Conservation (phyloP, 2,888 invertebrate species). For the Graphium colonna region DNA sequence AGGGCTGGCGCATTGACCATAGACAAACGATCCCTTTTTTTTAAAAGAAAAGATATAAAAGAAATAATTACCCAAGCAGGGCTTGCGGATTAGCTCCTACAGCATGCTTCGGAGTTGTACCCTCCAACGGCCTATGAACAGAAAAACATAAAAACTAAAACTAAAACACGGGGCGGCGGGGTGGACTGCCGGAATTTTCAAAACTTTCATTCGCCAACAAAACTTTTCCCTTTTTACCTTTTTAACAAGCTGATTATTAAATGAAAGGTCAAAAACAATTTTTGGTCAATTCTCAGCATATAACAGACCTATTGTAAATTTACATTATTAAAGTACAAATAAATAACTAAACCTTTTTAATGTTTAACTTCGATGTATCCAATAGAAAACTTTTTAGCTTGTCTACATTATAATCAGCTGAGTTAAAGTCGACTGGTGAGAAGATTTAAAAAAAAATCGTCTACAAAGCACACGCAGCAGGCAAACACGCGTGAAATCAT, state of each 20-base stretch:
- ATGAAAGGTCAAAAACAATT: neutral
- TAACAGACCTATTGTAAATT: neutral
- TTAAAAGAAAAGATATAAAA: slow-evolving; percentile 25
- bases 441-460: neutral
- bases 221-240: too few species aligned
- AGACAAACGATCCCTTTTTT: neutral
- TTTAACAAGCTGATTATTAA: slow-evolving; percentile 41
- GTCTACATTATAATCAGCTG: slow-evolving; percentile 3
- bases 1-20: slow-evolving; percentile 3
- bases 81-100: slow-evolving; percentile 80
- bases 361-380: too few species aligned
- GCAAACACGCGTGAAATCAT: slow-evolving; percentile 11
- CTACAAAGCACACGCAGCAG: slow-evolving; percentile 18
- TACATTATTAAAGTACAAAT: too few species aligned
- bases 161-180: slow-evolving; percentile 53
- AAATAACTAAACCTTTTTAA: too few species aligned
- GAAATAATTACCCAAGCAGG: slow-evolving; percentile 83
- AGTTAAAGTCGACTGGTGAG: slow-evolving; percentile 3
- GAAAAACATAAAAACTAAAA: slow-evolving; percentile 73
- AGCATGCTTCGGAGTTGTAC: slow-evolving; percentile 78
- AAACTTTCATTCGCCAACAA: slow-evolving; percentile 26
- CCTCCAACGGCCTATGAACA: slow-evolving; percentile 84
- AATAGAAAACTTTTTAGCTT: neutral
- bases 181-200: slow-evolving; percentile 29
- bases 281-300: neutral